phyloP scores from a whole-genome alignment of 2,797 vertebrate species.

The Corythornis leucogaster region DNA sequence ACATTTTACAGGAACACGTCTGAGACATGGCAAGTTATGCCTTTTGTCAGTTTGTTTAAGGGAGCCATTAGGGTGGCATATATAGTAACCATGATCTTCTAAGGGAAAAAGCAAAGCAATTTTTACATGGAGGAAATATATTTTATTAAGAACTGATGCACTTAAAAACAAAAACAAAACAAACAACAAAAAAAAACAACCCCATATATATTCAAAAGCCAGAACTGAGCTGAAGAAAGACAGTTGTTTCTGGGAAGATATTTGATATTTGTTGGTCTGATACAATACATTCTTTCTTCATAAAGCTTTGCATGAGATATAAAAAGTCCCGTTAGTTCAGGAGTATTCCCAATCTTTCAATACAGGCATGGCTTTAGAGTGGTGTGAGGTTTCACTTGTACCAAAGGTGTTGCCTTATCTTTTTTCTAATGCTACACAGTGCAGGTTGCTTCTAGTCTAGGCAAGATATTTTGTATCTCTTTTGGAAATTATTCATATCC shows the following conservation, averaged over 20 bases:
- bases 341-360: background rate
- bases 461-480: background rate
- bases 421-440: background rate
- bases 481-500: slow-evolving; percentile 51
- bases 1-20: background rate
- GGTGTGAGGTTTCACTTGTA: background rate
- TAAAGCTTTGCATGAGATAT: background rate
- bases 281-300: background rate
- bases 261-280: background rate
- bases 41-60: background rate
- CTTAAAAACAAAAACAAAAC: background rate
- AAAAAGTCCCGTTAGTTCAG: background rate
- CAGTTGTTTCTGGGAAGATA: background rate
- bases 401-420: background rate
- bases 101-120: background rate
- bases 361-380: background rate
- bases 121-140: background rate
- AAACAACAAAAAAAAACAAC: background rate
- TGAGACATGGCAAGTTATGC: background rate
- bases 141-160: background rate
- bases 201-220: background rate
- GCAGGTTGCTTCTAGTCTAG: background rate
- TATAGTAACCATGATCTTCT: background rate
- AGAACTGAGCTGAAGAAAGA: background rate
- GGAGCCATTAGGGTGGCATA: background rate